phyloP scores from a whole-genome alignment of 2,113 vertebrate species.

The Nesospiza acunhae region DNA sequence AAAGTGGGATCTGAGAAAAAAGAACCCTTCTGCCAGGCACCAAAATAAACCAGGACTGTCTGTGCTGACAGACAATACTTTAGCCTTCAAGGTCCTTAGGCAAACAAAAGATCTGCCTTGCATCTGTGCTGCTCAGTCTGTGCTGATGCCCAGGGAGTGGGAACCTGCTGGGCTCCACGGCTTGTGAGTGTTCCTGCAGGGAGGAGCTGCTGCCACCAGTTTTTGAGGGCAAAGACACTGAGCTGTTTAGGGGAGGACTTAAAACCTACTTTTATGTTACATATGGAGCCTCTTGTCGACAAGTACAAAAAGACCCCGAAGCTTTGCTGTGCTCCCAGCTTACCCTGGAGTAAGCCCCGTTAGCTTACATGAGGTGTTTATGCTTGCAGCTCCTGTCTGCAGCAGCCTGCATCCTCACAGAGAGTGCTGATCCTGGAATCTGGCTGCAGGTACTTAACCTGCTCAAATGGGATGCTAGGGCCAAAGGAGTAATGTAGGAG shows the following conservation, averaged over 20 bases:
- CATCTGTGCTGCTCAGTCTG: not conserved
- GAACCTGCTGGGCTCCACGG: not conserved
- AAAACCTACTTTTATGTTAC: not conserved
- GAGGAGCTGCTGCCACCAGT: constrained; percentile 4
- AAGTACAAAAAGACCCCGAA: not conserved
- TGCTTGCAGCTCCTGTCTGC: not conserved
- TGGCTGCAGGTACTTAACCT: not conserved
- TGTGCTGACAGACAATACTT: not conserved
- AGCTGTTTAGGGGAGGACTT: not conserved
- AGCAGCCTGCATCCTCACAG: not conserved
- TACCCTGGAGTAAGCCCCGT: not conserved
- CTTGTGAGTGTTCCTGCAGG: not conserved
- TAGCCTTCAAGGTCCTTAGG: not conserved
- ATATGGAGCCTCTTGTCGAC: not conserved
- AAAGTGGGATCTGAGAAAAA: not conserved
- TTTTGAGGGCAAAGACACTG: not conserved
- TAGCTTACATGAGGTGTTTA: accelerated
- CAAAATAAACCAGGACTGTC: not conserved
- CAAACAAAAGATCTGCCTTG: constrained; percentile 1
- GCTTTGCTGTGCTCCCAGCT: not conserved
- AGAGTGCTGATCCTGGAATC: not conserved
- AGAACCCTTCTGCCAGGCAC: not conserved
- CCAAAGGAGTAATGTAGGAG: accelerated
- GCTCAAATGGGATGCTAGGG: not conserved
- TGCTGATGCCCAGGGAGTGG: not conserved